Conservation (phyloP, 1,140 invertebrate species). For the Heliconius melpomene region DNA sequence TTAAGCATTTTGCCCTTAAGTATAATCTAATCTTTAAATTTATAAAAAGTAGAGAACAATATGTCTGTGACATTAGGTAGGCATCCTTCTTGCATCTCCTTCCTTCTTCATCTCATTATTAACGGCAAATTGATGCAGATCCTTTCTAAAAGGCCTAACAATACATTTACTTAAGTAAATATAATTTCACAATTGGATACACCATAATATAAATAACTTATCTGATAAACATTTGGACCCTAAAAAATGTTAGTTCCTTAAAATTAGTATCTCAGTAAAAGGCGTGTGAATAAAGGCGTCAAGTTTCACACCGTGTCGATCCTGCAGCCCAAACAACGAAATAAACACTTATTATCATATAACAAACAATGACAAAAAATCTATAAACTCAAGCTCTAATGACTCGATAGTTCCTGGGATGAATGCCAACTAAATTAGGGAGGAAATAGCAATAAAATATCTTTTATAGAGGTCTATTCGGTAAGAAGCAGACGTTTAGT, state of each 20-base stretch:
- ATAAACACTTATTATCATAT: slow-evolving; percentile 79
- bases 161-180: too few species aligned
- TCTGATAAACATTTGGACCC: background rate
- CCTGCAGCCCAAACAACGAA: slow-evolving; percentile 52
- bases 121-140: too few species aligned
- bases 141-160: too few species aligned
- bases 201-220: background rate
- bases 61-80: too few species aligned
- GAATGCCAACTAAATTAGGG: slow-evolving; percentile 69
- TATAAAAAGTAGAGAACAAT: too few species aligned
- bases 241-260: slow-evolving; percentile 49
- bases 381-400: slow-evolving; percentile 76
- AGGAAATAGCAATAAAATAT: slow-evolving; percentile 74
- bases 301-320: slow-evolving; percentile 76
- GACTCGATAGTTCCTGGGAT: slow-evolving; percentile 62
- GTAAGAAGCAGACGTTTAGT: background rate
- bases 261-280: slow-evolving; percentile 73
- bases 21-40: too few species aligned
- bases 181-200: background rate
- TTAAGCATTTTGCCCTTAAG: too few species aligned
- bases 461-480: slow-evolving; percentile 58
- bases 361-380: slow-evolving; percentile 75
- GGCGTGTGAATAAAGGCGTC: slow-evolving; percentile 72
- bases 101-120: too few species aligned
- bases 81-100: too few species aligned